These are phyloP conservation scores for Ophion slaviceki DNA, from an alignment of 2,888 invertebrate genomes.

Conservation along the genomic window DNA sequence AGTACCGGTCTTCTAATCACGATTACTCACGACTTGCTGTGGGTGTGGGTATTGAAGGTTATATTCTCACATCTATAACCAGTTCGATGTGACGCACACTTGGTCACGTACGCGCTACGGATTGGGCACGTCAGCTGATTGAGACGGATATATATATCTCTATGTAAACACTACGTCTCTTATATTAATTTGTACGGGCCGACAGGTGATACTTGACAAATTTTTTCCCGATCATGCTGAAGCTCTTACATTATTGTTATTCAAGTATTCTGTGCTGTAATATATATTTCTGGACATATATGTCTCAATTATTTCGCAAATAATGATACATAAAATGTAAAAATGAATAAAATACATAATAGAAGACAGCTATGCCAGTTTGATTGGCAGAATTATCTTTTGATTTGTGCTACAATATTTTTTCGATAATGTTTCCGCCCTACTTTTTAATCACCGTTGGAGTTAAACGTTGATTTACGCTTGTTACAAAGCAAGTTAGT, in stretches of 20 bases:
- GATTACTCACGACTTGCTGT: background rate
- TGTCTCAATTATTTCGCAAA: too few species aligned
- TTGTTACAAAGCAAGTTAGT: too few species aligned
- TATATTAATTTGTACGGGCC: background rate
- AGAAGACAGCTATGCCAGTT: too few species aligned
- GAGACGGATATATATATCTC: background rate
- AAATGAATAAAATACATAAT: too few species aligned
- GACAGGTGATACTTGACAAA: constrained; percentile 1
- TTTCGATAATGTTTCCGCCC: too few species aligned
- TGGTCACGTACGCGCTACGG: background rate
- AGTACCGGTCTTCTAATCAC: background rate
- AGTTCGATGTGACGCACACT: background rate
- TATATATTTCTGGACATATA: too few species aligned
- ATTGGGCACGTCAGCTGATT: constrained; percentile 18
- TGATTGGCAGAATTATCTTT: too few species aligned
- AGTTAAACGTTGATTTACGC: too few species aligned
- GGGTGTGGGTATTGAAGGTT: background rate
- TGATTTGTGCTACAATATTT: too few species aligned
- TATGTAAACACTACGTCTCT: background rate
- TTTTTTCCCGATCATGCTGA: background rate
- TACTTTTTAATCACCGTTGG: too few species aligned
- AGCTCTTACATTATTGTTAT: background rate
- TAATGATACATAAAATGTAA: too few species aligned
- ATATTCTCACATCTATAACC: background rate
- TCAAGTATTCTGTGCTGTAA: too few species aligned